These are phyloP conservation scores for Pelobates fuscus DNA, from an alignment of 2,113 vertebrate species.

Conservation along the genomic window DNA sequence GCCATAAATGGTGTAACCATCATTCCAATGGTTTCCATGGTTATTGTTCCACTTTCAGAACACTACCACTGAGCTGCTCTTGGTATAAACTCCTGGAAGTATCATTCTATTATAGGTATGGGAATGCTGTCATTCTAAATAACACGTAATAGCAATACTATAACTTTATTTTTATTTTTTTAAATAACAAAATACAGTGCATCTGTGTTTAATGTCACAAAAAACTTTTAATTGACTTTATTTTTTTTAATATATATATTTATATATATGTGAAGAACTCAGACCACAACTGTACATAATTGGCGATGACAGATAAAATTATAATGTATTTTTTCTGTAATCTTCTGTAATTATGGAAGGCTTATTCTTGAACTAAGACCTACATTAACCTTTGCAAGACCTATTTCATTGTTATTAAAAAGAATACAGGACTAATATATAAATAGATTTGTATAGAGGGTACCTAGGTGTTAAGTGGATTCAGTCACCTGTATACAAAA, in stretches of 20 bases:
- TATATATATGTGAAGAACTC: neutral
- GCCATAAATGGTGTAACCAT: too few species aligned
- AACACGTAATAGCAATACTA: too few species aligned
- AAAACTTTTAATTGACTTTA: too few species aligned
- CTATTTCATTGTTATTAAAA: slow-evolving; percentile 51
- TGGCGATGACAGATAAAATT: neutral
- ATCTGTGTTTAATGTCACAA: too few species aligned
- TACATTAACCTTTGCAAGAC: slow-evolving; percentile 29
- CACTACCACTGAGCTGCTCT: too few species aligned
- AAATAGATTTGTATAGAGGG: slow-evolving; percentile 2
- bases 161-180: too few species aligned
- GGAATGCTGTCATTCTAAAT: too few species aligned
- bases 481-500: slow-evolving; percentile 64
- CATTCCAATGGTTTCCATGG: too few species aligned
- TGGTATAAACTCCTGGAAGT: too few species aligned
- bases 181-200: too few species aligned
- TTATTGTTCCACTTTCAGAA: too few species aligned
- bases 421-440: slow-evolving; percentile 20
- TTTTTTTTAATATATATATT: neutral
- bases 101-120: too few species aligned
- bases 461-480: slow-evolving; percentile 57
- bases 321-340: neutral
- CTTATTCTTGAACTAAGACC: neutral
- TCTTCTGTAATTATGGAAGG: neutral
- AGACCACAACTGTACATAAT: neutral